Base-by-base conservation (phyloP, 1,140 invertebrate species). In the Lucilia cuprina region DNA sequence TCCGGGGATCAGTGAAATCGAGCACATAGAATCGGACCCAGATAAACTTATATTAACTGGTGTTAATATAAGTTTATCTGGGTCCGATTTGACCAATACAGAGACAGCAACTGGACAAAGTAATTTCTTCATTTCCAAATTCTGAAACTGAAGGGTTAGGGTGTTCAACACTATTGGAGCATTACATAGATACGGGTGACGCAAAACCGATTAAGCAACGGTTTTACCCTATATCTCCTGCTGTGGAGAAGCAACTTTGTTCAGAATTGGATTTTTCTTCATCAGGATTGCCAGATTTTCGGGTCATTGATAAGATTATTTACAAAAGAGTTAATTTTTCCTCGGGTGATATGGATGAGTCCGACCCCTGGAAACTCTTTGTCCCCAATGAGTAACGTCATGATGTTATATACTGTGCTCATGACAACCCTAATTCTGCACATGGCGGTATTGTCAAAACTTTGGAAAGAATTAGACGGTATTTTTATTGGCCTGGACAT, bases 401-500 rank as follows among this genome's bases (percentile, higher is more conserved):
- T 41, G 41, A 30, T 75, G 13, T 75, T 75, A 75, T 19, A 75
- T 21, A 75, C 9, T 2, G 41, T 5, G 70, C 82, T n/a, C 82
- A 83, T 74, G 82, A 83, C 21, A 21, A 2, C 5, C 82, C 34
- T 17, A 35, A n/a, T 13, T 74, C 82, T 74, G 8, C 82, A 7
- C 82, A 83, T 74, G 60, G 82, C n/a, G 82, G 82, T 7, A 74
- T 83, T 17, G 74, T 3, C 17, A 83, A 83, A 47, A 83, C 82
- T 3, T 4, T 83, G n/a, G 60, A 83, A 41, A 70, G 34, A 74
- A 74, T 74, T 19, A 30, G 82, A 35, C 13, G 65, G 12, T 74
- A 41, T 74, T 83, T 74, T 41, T 83, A 35, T 83, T 83, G 65
- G 78, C 78, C 65, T 19, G 35, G 41, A n/a, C 41, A 19, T 5